Evolutionary conservation across 2,797 vertebrate species (phyloP).

Genomic region (Mus minutoides): DNA sequence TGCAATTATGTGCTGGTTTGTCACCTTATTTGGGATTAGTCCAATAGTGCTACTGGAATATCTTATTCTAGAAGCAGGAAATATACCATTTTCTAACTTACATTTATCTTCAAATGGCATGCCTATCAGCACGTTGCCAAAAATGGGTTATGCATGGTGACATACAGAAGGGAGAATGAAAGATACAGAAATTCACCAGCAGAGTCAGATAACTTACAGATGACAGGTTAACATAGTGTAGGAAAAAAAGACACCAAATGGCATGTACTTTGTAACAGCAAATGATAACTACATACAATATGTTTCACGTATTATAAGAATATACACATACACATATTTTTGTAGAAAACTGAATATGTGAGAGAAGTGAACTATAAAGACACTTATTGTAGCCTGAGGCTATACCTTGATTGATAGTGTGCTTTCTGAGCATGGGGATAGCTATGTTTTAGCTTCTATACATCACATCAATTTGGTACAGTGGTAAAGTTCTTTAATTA

Average conservation of each 20-base stretch:
- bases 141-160: neutral
- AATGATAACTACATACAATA: neutral
- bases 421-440: neutral
- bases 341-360: neutral
- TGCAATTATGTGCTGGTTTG: neutral
- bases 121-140: neutral
- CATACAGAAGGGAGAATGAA: neutral
- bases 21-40: slow-evolving; percentile 6
- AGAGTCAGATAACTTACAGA: neutral
- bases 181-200: neutral
- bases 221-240: neutral
- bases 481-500: neutral
- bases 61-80: slow-evolving; percentile 27
- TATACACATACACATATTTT: neutral
- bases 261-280: neutral
- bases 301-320: neutral
- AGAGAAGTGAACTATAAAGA: neutral
- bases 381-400: neutral
- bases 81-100: neutral
- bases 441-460: neutral
- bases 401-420: neutral
- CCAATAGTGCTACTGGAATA: neutral
- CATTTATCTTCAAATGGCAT: neutral
- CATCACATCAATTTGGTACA: neutral
- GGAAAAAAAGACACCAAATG: neutral